Evolutionary conservation across 2,888 invertebrate genomes (phyloP).

Genomic region (Helobdella robusta): DNA sequence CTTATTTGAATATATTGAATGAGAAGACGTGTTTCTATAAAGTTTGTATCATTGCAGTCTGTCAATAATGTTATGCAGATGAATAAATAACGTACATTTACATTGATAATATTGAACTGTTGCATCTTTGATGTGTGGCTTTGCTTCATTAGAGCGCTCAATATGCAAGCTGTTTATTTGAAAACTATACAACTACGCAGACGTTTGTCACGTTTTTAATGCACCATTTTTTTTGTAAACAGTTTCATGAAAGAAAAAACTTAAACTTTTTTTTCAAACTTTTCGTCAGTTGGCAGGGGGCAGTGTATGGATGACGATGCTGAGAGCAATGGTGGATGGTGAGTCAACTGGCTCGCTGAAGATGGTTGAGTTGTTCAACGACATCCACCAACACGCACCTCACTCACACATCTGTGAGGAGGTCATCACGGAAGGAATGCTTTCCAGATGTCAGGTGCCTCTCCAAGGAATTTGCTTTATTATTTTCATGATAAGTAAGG

Average conservation of each 20-base stretch:
- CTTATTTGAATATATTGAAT: slow-evolving; percentile 52
- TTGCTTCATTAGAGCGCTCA: no score
- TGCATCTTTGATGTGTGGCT: no score
- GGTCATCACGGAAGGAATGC: slow-evolving; percentile 55
- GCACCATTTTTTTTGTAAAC: not conserved
- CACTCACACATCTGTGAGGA: slow-evolving; percentile 61
- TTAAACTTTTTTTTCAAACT: no score
- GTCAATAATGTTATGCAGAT: no score
- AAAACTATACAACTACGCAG: not conserved
- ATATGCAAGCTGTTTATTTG: no score
- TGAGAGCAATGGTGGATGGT: slow-evolving; percentile 35
- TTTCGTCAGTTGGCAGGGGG: slow-evolving; percentile 1
- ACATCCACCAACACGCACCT: slow-evolving; percentile 64
- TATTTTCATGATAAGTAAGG: no score
- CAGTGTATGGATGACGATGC: slow-evolving; percentile 7
- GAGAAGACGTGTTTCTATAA: slow-evolving; percentile 62
- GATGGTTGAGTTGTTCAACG: slow-evolving; percentile 64
- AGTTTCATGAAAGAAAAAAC: not conserved
- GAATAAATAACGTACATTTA: no score
- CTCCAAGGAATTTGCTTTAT: no score
- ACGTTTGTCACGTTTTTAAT: not conserved
- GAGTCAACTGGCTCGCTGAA: slow-evolving; percentile 56
- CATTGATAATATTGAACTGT: no score
- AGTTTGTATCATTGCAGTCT: slow-evolving; percentile 46
- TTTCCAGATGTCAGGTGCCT: slow-evolving; percentile 46